Evolutionary conservation across 2,888 invertebrate species (phyloP).

Genomic region (Andrena hattorfiana): DNA sequence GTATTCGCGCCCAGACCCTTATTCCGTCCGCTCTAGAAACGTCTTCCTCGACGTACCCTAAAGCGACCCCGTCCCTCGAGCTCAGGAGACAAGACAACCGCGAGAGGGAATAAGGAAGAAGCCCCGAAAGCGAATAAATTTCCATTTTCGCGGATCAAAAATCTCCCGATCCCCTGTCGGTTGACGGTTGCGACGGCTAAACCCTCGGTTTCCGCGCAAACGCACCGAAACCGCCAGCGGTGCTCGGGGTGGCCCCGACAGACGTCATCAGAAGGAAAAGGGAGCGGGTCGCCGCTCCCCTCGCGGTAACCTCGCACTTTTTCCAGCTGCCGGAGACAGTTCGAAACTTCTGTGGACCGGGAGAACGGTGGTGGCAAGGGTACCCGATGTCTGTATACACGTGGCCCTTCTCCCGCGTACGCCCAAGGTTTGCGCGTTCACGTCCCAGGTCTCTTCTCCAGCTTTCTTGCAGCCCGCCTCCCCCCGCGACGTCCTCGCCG

Average conservation of each 20-base stretch:
- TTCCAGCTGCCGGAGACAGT: constrained; percentile 67
- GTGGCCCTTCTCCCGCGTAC: constrained; percentile 2
- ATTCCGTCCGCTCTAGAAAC: neutral
- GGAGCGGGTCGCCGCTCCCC: neutral
- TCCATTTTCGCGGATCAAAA: constrained; percentile 23
- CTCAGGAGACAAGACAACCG: neutral
- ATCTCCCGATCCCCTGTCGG: neutral
- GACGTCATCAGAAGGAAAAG: constrained; percentile 36
- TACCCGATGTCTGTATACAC: neutral
- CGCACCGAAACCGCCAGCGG: constrained; percentile 31
- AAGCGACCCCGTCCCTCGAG: neutral
- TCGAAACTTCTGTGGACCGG: constrained; percentile 63
- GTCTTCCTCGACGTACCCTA: neutral
- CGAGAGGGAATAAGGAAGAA: neutral
- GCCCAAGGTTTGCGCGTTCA: constrained; percentile 39
- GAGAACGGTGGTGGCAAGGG: constrained; percentile 38
- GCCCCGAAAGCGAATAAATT: constrained; percentile 30
- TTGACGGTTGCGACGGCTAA: constrained; percentile 17
- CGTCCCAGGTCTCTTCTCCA: constrained; percentile 50
- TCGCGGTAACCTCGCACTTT: constrained; percentile 47
- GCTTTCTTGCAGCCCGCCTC: constrained; percentile 35
- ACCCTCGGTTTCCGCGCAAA: constrained; percentile 33
- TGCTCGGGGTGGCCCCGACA: constrained; percentile 39
- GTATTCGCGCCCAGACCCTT: neutral
- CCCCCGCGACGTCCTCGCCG: constrained; percentile 9